Conservation (phyloP, 1,140 invertebrate species). For the Battus philenor region DNA sequence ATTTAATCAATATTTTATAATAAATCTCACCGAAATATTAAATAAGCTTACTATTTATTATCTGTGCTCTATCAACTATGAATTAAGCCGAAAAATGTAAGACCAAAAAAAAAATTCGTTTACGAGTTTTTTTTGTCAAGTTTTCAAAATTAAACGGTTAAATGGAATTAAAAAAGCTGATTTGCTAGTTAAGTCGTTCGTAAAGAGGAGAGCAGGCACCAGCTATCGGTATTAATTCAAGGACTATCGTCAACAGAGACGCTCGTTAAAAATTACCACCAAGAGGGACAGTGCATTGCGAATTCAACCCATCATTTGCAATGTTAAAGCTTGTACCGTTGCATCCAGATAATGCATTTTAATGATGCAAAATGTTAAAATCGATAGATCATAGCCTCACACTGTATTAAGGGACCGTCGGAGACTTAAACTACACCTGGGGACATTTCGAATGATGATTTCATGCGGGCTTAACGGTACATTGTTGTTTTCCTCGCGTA, state of each 20-base stretch:
- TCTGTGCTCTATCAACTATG: no score
- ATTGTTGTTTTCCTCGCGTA: neutral
- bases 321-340: conserved; percentile 61
- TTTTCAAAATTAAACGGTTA: conserved; percentile 6
- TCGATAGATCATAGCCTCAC: conserved; percentile 49
- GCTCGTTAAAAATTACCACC: conserved; percentile 72
- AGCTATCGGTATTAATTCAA: conserved; percentile 60
- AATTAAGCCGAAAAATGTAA: no score
- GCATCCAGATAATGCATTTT: conserved; percentile 72
- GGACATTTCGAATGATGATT: conserved; percentile 34
- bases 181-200: conserved; percentile 31
- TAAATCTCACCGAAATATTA: no score
- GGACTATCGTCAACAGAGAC: conserved; percentile 43
- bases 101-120: no score
- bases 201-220: conserved; percentile 30
- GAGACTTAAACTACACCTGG: conserved; percentile 43
- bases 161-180: conserved; percentile 19
- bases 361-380: conserved; percentile 64
- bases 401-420: conserved; percentile 41
- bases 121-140: conserved; percentile 6
- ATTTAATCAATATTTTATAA: no score
- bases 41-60: no score
- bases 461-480: neutral
- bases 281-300: conserved; percentile 52
- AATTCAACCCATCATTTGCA: conserved; percentile 67